Conservation (phyloP, 2,113 vertebrate species). For the Ictalurus punctatus region DNA sequence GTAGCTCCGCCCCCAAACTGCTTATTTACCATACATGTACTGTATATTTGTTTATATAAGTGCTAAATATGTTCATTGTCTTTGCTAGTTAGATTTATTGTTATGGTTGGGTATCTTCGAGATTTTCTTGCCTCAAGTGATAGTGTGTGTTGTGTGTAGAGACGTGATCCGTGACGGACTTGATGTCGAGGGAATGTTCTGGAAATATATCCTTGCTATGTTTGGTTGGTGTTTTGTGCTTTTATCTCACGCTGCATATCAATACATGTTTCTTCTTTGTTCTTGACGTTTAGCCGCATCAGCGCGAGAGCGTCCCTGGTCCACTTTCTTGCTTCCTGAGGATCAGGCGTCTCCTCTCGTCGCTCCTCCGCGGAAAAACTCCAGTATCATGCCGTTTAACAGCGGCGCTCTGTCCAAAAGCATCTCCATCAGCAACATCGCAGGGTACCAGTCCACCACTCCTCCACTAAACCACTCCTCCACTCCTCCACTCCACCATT, state of each 20-base stretch:
- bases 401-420: conserved; percentile 82
- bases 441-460: conserved; percentile 72
- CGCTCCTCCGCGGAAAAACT: conserved; percentile 62
- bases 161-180: too few species aligned
- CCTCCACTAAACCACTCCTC: too few species aligned
- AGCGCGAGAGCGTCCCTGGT: conserved; percentile 84
- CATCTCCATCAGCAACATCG: conserved; percentile 91
- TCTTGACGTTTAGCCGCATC: conserved; percentile 67
- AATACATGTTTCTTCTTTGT: not conserved
- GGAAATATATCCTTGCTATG: not conserved
- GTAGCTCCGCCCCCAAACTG: not conserved
- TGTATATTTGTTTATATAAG: not conserved
- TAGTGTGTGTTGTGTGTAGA: not conserved
- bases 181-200: not conserved
- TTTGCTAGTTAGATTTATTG: not conserved
- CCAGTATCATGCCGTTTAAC: conserved; percentile 65
- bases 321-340: conserved; percentile 74
- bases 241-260: not conserved
- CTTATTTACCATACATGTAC: not conserved
- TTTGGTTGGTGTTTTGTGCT: not conserved
- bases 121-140: not conserved
- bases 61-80: not conserved
- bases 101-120: not conserved
- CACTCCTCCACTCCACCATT: too few species aligned
- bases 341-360: conserved; percentile 62